phyloP scores from a whole-genome alignment of 2,888 invertebrate species.

The Epistrophella euchroma region DNA sequence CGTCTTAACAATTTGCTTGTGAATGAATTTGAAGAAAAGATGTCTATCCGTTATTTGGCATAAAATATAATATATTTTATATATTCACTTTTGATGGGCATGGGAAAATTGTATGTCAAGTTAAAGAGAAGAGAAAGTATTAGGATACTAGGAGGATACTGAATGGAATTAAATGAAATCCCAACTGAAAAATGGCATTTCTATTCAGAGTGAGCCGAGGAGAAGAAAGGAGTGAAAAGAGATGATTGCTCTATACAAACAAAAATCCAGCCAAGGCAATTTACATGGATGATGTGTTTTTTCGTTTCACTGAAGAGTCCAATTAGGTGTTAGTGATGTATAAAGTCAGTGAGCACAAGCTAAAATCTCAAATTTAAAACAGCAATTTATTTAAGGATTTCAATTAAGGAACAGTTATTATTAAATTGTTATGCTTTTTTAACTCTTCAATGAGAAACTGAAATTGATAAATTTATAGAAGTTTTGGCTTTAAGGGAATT shows the following conservation, averaged over 20 bases:
- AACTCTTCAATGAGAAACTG: background rate
- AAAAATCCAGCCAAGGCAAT: conserved; percentile 34
- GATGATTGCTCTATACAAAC: conserved; percentile 22
- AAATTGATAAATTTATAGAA: background rate
- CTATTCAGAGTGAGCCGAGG: conserved; percentile 17
- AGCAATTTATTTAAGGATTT: conserved; percentile 1
- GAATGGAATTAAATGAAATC: conserved; percentile 39
- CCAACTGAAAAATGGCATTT: conserved; percentile 41
- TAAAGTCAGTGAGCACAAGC: background rate
- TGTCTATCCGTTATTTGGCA: conserved; percentile 14
- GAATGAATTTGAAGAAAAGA: conserved; percentile 43
- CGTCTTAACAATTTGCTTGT: conserved; percentile 61
- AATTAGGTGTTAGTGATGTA: conserved; percentile 20
- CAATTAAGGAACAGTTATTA: background rate
- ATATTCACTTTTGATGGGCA: conserved; percentile 35
- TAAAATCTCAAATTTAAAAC: background rate
- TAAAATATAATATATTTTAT: conserved; percentile 22
- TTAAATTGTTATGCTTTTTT: background rate
- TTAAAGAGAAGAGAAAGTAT: conserved; percentile 18
- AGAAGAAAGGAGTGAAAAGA: conserved; percentile 8
- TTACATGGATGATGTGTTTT: conserved; percentile 32
- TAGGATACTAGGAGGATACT: background rate
- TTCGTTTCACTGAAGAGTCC: conserved; percentile 29
- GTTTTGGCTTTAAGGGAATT: background rate
- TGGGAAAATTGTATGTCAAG: conserved; percentile 20